Base-by-base conservation (phyloP, 2,113 vertebrate species). In the Clarias batrachus region DNA sequence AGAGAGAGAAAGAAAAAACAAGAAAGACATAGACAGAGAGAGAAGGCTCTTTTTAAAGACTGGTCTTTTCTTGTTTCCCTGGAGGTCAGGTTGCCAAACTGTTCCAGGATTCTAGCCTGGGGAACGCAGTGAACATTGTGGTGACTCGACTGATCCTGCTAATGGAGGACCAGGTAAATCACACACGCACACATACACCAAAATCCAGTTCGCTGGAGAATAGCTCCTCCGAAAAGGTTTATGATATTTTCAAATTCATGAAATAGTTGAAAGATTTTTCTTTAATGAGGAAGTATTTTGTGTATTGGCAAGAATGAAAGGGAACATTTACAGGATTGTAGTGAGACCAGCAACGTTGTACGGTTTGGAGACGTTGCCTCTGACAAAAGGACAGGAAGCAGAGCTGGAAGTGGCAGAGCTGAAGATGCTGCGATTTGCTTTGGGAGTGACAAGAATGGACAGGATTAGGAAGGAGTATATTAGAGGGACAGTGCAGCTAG, bases 21-120 rank as follows among this genome's bases (percentile, higher is more conserved):
- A 56, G 27, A 82, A 37, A 74, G 23, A 84, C 60, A 83, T 37
- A 71, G 21, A 52, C 65, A 83, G 12, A 73, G 83, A 82, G 48
- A 68, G 73, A 11, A 76, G 88, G 77, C 86, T 83, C 48, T 88
- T 94, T 97, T 97, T 97, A 99, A 98, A 99, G 96, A 98, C 97
- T 98, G 95, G 91, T 96, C 95, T 97, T 98, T 97, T 97, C 96
- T 99, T 99, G 96, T 98, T 99, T 99, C 96, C 96, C 96, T 99
- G 98, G 98, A 99, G 98, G 98, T 99, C 98, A 99, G 98, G 98
- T 99, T 98, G 97, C 98, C 97, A 99, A 99, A 99, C 98, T 99
- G 97, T 99, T 99, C 96, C 98, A 99, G 96, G 98, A 99, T 96
- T 99, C 98, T 77, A 99, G 98, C 96, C 97, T 99, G 96, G 98